Conservation (phyloP, 2,113 vertebrate genomes). For the Girardinichthys multiradiatus region DNA sequence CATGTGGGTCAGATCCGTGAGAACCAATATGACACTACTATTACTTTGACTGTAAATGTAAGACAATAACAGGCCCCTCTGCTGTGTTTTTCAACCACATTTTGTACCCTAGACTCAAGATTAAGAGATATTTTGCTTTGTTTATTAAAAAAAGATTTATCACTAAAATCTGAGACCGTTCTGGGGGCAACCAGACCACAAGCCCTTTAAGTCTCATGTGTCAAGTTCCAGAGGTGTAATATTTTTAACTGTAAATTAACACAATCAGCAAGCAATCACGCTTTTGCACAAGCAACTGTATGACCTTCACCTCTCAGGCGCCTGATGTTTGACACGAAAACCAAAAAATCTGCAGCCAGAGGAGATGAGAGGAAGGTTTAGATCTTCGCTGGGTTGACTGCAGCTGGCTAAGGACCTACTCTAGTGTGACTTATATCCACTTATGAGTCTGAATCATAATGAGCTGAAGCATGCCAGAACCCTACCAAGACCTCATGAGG, state of each 20-base stretch:
- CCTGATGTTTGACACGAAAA: constrained; percentile 30
- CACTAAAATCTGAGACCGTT: no score
- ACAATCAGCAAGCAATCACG: not conserved
- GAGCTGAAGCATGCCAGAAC: constrained; percentile 63
- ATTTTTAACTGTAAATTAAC: not conserved
- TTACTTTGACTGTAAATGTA: no score
- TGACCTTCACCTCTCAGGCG: constrained; percentile 28
- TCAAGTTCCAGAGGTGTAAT: no score
- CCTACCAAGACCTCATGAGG: constrained; percentile 45
- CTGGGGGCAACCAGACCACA: no score
- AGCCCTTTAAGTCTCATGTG: no score
- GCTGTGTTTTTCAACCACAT: no score
- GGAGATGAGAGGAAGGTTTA: constrained; percentile 36
- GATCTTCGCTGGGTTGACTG: constrained; percentile 62
- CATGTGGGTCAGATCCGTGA: no score
- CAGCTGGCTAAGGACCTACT: constrained; percentile 72
- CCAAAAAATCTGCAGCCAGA: not conserved
- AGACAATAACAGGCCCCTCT: no score
- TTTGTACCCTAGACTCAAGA: no score
- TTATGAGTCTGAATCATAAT: constrained; percentile 68
- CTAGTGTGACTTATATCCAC: constrained; percentile 72
- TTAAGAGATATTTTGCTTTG: no score
- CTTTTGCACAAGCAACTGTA: not conserved
- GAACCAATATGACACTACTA: no score
- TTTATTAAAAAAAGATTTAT: no score